Percentiles rank a stretch among this genome's conserved stretches.
These are phyloP conservation scores for Sylvietta virens DNA, from an alignment of 2,113 vertebrate genomes.

Conservation along the genomic window DNA sequence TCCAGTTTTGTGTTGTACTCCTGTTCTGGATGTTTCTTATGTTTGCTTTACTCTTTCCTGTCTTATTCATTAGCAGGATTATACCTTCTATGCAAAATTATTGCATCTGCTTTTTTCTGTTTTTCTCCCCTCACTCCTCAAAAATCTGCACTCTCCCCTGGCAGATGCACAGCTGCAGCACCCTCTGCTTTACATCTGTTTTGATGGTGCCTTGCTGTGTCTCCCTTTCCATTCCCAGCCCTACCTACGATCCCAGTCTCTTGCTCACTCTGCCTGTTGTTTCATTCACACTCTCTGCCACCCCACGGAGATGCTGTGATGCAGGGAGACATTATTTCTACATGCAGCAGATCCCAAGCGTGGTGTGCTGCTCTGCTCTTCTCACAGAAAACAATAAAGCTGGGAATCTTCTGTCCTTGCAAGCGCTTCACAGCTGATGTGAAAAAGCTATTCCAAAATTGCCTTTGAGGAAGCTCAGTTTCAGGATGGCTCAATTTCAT, in stretches of 20 bases:
- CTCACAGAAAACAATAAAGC: neutral
- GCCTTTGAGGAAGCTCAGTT: neutral
- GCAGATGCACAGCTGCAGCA: neutral
- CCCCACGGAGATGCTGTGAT: neutral
- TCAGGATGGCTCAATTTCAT: neutral
- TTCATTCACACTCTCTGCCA: neutral
- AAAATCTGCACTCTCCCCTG: neutral
- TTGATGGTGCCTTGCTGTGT: neutral
- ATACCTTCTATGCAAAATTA: neutral
- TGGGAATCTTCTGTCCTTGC: neutral
- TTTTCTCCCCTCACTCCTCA: neutral
- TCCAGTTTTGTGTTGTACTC: neutral
- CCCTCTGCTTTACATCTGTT: neutral
- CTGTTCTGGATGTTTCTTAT: neutral
- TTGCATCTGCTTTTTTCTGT: neutral
- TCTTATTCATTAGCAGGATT: neutral
- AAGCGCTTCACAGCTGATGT: neutral
- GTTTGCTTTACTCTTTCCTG: neutral
- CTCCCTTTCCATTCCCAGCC: neutral
- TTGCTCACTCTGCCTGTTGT: neutral
- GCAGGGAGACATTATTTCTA: neutral
- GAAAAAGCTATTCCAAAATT: neutral
- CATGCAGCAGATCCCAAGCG: accelerated
- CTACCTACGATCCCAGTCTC: neutral
- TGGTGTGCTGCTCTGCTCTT: neutral